Conservation (phyloP, 2,797 vertebrate genomes). For the Staurois parvus region DNA sequence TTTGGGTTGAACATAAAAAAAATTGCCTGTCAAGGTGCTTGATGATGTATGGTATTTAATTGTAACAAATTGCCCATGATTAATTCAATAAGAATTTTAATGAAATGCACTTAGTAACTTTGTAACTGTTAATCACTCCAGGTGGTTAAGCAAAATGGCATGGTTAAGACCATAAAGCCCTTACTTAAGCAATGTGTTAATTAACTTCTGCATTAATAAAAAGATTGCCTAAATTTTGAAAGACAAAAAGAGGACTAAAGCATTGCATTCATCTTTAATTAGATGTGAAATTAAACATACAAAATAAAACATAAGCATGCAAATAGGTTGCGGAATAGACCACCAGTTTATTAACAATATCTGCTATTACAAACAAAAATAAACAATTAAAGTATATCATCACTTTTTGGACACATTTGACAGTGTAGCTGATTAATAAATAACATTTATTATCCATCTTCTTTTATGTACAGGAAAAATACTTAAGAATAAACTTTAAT, state of each 20-base stretch:
- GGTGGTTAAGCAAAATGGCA: slow-evolving; percentile 54
- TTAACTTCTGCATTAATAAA: slow-evolving; percentile 35
- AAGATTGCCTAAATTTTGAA: slow-evolving; percentile 1
- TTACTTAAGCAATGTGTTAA: slow-evolving; percentile 55
- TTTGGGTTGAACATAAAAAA: slow-evolving; percentile 44
- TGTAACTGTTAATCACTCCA: slow-evolving; percentile 58
- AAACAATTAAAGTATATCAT: too few relatives aligned
- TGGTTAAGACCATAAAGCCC: slow-evolving; percentile 52
- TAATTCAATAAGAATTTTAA: slow-evolving; percentile 62
- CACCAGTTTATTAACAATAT: neutral
- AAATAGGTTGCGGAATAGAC: neutral
- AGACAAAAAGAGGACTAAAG: slow-evolving; percentile 12
- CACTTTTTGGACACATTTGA: too few relatives aligned
- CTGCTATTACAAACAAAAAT: neutral
- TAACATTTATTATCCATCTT: too few relatives aligned
- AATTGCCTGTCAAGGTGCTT: slow-evolving; percentile 43
- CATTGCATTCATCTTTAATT: neutral
- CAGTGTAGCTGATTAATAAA: too few relatives aligned
- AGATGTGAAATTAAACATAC: neutral
- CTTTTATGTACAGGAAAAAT: too few relatives aligned
- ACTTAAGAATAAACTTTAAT: too few relatives aligned
- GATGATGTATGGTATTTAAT: slow-evolving; percentile 57
- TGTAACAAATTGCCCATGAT: slow-evolving; percentile 58
- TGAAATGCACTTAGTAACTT: slow-evolving; percentile 55
- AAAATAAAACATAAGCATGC: neutral